A percentile compares a stretch with the other conserved stretches of the same genome.
Conservation (phyloP, 2,888 invertebrate species). For the Chrysolina americana region DNA sequence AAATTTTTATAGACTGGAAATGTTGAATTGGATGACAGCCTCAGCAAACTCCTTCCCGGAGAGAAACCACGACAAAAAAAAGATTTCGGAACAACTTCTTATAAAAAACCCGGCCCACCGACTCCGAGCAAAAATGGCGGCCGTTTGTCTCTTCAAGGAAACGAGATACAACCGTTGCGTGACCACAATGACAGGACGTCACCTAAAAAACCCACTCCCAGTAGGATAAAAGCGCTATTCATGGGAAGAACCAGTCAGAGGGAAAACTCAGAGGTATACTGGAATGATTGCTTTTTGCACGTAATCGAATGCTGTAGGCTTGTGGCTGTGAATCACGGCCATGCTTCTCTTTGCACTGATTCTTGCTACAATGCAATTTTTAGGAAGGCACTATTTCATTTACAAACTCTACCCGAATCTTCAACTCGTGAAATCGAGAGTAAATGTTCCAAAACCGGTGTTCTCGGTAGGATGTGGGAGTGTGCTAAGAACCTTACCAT, state of each 20-base stretch:
- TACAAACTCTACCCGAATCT: slow-evolving; percentile 26
- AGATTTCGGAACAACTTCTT: slow-evolving; percentile 80
- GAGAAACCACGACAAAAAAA: slow-evolving; percentile 68
- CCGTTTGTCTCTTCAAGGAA: slow-evolving; percentile 77
- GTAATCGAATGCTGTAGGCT: slow-evolving; percentile 35
- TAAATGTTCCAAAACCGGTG: slow-evolving; percentile 30
- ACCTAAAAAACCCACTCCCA: slow-evolving; percentile 76
- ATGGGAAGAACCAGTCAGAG: slow-evolving; percentile 66
- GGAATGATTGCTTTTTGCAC: slow-evolving; percentile 33
- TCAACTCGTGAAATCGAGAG: background rate
- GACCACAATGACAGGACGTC: slow-evolving; percentile 62
- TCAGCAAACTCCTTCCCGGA: slow-evolving; percentile 67
- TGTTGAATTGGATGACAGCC: slow-evolving; percentile 66
- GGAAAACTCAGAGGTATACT: slow-evolving; percentile 60
- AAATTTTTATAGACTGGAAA: slow-evolving; percentile 60
- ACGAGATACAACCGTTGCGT: slow-evolving; percentile 73
- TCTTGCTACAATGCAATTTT: slow-evolving; percentile 21
- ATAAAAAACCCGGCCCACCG: slow-evolving; percentile 89
- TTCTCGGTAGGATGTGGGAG: slow-evolving; percentile 35
- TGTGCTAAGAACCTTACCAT: slow-evolving; percentile 37
- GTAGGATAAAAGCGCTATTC: slow-evolving; percentile 76
- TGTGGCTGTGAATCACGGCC: slow-evolving; percentile 25
- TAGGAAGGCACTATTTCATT: slow-evolving; percentile 18
- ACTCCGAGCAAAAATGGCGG: slow-evolving; percentile 87
- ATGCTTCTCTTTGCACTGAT: slow-evolving; percentile 16